Evolutionary conservation across 2,888 invertebrate species (phyloP), one percentile per base, ranked within the genome.

Genomic region (Lasioglossum morio): DNA sequence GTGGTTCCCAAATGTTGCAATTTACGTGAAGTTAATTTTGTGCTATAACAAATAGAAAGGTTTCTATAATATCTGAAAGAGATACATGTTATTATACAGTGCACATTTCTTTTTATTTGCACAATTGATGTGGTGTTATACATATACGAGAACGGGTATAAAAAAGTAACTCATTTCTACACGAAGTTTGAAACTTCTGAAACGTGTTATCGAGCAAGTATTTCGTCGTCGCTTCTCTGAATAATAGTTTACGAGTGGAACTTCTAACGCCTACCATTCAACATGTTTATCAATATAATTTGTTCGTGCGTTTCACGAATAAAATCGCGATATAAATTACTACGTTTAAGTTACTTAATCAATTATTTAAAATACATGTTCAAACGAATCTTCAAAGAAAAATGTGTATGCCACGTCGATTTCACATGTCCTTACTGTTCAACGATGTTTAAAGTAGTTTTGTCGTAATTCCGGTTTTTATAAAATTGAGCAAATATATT

Each of bases 51-150:
- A 69, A 37, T 69, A 66, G 37, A 73, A 53, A 69, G 14, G 40
- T 60, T 34, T 23, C 16, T 23, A 53, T 53, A 53, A 46, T 34
- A 74, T 19, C 37, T n/a, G 43, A 48, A 46, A 74, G 40, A 46
- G 27, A 74, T 30, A 16, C 16, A 30, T 37, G 77, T 4, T 77
- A 57, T 77, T 48, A 82, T 77, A 66, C 19, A 34, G 30, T 90
- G 89, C 57, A 78, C 69, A 76, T 69, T 69, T n/a, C 40, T 69
- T 40, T 90, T 90, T 90, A 90, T 90, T 88, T 89, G 84, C 81
- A 82, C 81, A 46, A 83, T 72, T 84, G 70, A 37, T 79, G 40
- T 79, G 77, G 63, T 85, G 69, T 87, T 88, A 84, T 48, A 48
- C 77, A 87, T 89, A 87, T 89, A 84, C 82, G 53, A 60, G 46